phyloP scores from a whole-genome alignment of 2,888 invertebrate species.

The Thereva unica region DNA sequence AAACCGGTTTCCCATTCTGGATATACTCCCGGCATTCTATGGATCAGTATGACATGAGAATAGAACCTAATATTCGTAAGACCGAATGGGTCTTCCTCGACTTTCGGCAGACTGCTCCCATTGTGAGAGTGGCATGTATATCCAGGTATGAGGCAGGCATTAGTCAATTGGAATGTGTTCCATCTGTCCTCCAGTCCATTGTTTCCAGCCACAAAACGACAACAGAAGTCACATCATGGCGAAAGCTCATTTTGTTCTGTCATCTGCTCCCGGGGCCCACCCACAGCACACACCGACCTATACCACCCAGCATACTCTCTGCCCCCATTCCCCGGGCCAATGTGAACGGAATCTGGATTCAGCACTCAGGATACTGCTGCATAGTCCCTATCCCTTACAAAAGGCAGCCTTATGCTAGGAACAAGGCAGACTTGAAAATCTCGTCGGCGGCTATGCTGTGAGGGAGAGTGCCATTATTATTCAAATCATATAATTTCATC shows the following conservation, averaged over 20 bases:
- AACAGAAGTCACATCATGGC: conserved; percentile 30
- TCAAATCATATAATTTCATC: conserved; percentile 38
- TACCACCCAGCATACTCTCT: neutral
- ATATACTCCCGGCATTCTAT: neutral
- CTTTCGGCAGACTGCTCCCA: conserved; percentile 29
- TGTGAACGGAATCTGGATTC: too few species aligned
- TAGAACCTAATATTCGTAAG: conserved; percentile 11
- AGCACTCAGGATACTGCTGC: too few species aligned
- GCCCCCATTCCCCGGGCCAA: neutral
- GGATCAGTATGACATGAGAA: neutral
- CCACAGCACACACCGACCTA: neutral
- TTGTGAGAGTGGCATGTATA: conserved; percentile 18
- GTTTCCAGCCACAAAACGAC: conserved; percentile 34
- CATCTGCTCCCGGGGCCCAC: conserved; percentile 10
- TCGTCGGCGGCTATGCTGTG: conserved; percentile 9
- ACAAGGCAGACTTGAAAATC: conserved; percentile 4
- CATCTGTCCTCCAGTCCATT: conserved; percentile 38
- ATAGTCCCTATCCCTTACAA: neutral
- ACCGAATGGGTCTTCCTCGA: conserved; percentile 23
- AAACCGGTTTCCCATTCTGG: conserved; percentile 30
- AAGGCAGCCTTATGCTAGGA: neutral
- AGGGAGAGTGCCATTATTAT: conserved; percentile 29
- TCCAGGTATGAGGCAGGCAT: conserved; percentile 37
- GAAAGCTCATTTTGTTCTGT: conserved; percentile 22
- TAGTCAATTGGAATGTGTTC: conserved; percentile 40